A percentile compares a stretch with the other conserved stretches of the same genome.
Conservation (phyloP, 2,888 invertebrate genomes). For the Euspilapteryx auroguttella region DNA sequence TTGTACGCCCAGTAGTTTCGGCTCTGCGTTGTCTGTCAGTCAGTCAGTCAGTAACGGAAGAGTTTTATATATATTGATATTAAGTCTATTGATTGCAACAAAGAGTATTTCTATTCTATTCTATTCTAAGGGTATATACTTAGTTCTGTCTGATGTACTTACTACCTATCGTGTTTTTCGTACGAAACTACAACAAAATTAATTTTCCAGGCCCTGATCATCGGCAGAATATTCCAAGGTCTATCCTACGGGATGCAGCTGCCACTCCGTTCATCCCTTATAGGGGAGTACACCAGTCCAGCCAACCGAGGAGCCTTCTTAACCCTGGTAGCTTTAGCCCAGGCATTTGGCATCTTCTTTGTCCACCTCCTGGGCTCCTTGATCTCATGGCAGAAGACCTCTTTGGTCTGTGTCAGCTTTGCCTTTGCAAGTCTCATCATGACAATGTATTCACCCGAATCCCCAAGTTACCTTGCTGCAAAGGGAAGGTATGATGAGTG, state of each 20-base stretch:
- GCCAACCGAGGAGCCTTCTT: conserved; percentile 63
- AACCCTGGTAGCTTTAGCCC: conserved; percentile 57
- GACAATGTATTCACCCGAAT: conserved; percentile 52
- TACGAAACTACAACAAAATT: not conserved
- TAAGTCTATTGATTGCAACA: too few relatives aligned
- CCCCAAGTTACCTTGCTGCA: conserved; percentile 65
- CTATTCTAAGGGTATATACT: not conserved
- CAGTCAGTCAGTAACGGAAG: too few relatives aligned
- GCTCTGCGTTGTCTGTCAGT: too few relatives aligned
- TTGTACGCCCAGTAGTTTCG: too few relatives aligned
- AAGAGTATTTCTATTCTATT: too few relatives aligned
- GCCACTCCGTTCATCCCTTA: conserved; percentile 44
- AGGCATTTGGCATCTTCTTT: conserved; percentile 62
- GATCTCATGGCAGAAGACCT: conserved; percentile 55
- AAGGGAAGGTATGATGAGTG: conserved; percentile 56
- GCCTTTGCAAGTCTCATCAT: conserved; percentile 41
- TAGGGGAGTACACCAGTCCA: conserved; percentile 61
- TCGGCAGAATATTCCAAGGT: conserved; percentile 30
- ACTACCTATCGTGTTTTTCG: not conserved
- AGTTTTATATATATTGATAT: too few relatives aligned
- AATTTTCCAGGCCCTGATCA: conserved; percentile 18
- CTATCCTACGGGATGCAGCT: conserved; percentile 51
- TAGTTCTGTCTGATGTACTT: not conserved
- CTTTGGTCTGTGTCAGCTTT: conserved; percentile 39
- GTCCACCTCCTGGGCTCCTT: conserved; percentile 65